Evolutionary conservation across 2,888 invertebrate species (phyloP).

Genomic region (Corbicula japonica): DNA sequence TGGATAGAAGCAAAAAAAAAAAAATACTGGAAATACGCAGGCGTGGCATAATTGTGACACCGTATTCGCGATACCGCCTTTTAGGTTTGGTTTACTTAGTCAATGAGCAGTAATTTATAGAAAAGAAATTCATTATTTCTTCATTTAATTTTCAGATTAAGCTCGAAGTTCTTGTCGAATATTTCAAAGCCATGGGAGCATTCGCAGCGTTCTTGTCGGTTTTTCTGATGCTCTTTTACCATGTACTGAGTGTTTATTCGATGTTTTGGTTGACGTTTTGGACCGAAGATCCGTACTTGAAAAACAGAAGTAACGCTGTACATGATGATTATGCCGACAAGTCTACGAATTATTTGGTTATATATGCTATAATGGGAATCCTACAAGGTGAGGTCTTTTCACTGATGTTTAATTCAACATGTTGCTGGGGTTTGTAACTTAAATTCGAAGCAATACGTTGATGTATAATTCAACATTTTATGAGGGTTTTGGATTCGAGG

Average conservation of each 20-base stretch:
- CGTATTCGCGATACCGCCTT: too few species aligned
- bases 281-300: conserved; percentile 83
- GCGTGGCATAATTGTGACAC: too few species aligned
- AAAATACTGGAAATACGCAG: too few species aligned
- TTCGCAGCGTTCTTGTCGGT: conserved; percentile 93
- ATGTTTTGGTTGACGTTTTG: conserved; percentile 85
- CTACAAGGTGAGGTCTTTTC: conserved; percentile 77
- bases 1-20: too few species aligned
- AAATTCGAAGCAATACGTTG: too few species aligned
- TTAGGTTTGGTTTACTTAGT: too few species aligned
- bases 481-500: too few species aligned
- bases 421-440: too few species aligned
- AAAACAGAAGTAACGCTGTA: conserved; percentile 70
- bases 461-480: too few species aligned
- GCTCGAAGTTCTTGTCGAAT: conserved; percentile 95
- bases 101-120: too few species aligned
- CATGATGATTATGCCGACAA: conserved; percentile 70
- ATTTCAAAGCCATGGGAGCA: conserved; percentile 92
- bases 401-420: too few species aligned
- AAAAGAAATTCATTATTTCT: too few species aligned
- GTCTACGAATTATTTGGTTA: conserved; percentile 85
- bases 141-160: conserved; percentile 92
- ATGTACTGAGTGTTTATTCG: conserved; percentile 78
- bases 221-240: conserved; percentile 83
- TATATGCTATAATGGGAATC: conserved; percentile 86